A percentile compares a stretch with the other conserved stretches of the same genome.
These are phyloP conservation scores for Amorpha juglandis DNA, from an alignment of 2,888 invertebrate species.

Conservation along the genomic window DNA sequence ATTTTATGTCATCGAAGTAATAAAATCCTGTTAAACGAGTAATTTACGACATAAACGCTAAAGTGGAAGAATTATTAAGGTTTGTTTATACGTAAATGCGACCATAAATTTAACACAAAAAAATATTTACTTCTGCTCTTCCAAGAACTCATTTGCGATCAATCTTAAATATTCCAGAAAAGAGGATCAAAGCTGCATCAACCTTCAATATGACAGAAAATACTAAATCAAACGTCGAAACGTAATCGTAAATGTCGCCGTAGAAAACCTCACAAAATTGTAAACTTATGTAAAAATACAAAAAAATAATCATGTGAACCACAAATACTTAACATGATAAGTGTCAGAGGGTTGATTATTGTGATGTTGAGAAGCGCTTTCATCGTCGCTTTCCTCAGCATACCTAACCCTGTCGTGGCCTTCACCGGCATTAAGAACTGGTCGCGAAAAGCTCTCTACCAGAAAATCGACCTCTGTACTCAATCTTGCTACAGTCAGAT, in stretches of 20 bases:
- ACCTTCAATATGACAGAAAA: constrained; percentile 27
- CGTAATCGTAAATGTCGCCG: constrained; percentile 25
- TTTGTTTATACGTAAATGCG: background rate
- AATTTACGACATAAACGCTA: too few relatives aligned
- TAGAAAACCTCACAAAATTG: constrained; percentile 30
- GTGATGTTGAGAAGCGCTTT: constrained; percentile 72
- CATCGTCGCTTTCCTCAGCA: constrained; percentile 66
- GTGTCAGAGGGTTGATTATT: constrained; percentile 53
- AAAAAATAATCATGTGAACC: constrained; percentile 40
- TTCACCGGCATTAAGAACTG: constrained; percentile 66
- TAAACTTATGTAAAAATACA: constrained; percentile 40
- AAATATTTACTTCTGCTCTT: background rate
- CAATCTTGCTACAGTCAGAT: constrained; percentile 74
- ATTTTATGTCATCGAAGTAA: too few relatives aligned
- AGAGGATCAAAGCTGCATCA: constrained; percentile 27
- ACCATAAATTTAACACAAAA: background rate
- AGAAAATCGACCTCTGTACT: constrained; percentile 74
- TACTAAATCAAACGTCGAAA: constrained; percentile 10
- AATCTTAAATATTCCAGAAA: constrained; percentile 14
- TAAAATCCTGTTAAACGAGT: too few relatives aligned
- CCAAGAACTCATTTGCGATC: constrained; percentile 1
- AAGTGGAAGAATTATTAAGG: too few relatives aligned
- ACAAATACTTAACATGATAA: constrained; percentile 51
- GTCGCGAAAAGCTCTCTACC: constrained; percentile 66
- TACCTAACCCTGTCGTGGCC: constrained; percentile 66